A percentile compares a stretch with the other conserved stretches of the same genome.
These are phyloP conservation scores for Achlya flavicornis DNA, from an alignment of 2,888 invertebrate species.

Conservation along the genomic window DNA sequence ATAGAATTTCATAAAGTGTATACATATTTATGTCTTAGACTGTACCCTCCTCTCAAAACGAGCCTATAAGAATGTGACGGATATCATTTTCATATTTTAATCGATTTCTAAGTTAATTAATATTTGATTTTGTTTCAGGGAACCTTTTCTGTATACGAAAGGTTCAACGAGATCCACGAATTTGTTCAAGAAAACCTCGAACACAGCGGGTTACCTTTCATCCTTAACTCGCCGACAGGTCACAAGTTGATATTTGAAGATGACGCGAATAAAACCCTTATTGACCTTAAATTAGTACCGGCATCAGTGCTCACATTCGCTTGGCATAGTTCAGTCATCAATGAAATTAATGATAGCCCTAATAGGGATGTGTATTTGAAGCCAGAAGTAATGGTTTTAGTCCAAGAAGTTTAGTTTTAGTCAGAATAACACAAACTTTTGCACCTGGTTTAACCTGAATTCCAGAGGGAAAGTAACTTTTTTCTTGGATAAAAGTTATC, in stretches of 20 bases:
- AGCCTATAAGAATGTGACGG: too few species aligned
- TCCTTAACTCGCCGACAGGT: constrained; percentile 87
- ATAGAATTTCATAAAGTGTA: too few species aligned
- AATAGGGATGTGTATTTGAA: constrained; percentile 87
- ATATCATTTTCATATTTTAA: too few species aligned
- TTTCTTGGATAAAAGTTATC: too few species aligned
- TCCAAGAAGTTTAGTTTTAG: constrained; percentile 79
- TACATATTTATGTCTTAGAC: too few species aligned
- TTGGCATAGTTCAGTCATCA: constrained; percentile 83
- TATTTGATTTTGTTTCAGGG: constrained; percentile 84
- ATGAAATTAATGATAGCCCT: constrained; percentile 78
- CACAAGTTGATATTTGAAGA: constrained; percentile 85
- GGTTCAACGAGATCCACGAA: constrained; percentile 87
- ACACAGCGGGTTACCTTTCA: constrained; percentile 87
- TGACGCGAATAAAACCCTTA: constrained; percentile 88
- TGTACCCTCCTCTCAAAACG: too few species aligned
- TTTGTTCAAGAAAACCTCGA: constrained; percentile 92
- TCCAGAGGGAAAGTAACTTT: not conserved
- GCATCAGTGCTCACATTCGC: constrained; percentile 91
- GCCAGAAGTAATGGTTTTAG: constrained; percentile 89
- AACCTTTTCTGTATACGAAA: constrained; percentile 94
- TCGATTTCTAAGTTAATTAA: not conserved
- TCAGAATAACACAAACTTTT: not conserved
- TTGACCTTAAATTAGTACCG: constrained; percentile 92
- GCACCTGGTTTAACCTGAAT: not conserved